phyloP scores from a whole-genome alignment of 2,888 invertebrate species.

The Tillus elongatus region DNA sequence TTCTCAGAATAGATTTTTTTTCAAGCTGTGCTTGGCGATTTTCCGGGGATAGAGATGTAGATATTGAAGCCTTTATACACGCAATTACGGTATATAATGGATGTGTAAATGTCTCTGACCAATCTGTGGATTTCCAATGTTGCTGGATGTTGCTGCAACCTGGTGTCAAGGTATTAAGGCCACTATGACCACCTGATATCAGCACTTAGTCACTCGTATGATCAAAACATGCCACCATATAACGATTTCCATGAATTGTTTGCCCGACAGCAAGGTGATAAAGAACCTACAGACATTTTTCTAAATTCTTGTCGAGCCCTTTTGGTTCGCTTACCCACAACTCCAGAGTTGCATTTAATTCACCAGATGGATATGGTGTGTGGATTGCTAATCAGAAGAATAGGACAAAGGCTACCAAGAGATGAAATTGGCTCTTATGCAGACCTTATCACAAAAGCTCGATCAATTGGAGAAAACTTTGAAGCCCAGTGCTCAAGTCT shows the following conservation, averaged over 20 bases:
- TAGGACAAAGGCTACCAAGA: no score
- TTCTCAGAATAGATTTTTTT: no score
- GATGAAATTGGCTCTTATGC: slow-evolving; percentile 8
- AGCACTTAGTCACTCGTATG: slow-evolving; percentile 15
- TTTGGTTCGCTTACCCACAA: no score
- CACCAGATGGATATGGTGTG: slow-evolving; percentile 12
- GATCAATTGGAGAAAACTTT: slow-evolving; percentile 9
- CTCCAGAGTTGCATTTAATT: slow-evolving; percentile 8
- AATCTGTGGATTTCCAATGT: slow-evolving; percentile 22
- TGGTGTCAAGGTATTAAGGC: no score
- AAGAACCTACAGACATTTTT: slow-evolving; percentile 13
- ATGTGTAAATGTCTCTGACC: slow-evolving; percentile 20
- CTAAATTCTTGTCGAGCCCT: slow-evolving; percentile 11
- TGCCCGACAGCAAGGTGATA: slow-evolving; percentile 13
- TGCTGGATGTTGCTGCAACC: slow-evolving; percentile 18
- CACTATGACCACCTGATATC: slow-evolving; percentile 16
- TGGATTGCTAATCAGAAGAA: slow-evolving; percentile 10
- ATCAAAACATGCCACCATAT: no score
- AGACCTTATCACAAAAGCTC: slow-evolving; percentile 11
- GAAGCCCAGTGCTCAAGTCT: no score
- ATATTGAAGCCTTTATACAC: slow-evolving; percentile 22
- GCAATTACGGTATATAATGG: slow-evolving; percentile 22
- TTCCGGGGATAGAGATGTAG: no score
- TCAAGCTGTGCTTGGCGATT: slow-evolving; percentile 20
- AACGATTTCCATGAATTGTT: no score